phyloP scores from a whole-genome alignment of 2,888 invertebrate species.

The Micropterix aruncella region DNA sequence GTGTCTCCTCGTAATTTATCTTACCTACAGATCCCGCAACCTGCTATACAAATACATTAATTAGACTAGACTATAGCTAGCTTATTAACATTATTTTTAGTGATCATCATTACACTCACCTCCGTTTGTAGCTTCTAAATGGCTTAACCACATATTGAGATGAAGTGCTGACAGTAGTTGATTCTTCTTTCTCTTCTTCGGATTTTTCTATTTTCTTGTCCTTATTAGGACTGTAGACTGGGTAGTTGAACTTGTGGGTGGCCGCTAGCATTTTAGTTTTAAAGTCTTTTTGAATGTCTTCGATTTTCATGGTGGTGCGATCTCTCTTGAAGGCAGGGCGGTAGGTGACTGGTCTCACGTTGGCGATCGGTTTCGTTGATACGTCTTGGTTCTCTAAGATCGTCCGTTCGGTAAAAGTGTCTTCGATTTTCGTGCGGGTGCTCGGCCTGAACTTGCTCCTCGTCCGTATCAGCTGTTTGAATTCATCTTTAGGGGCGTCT shows the following conservation, averaged over 20 bases:
- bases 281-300: conserved; percentile 36
- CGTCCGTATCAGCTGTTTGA: neutral
- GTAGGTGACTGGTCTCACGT: conserved; percentile 26
- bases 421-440: conserved; percentile 2
- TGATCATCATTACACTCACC: conserved; percentile 3
- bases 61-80: no score
- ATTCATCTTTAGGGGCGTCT: neutral
- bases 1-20: no score
- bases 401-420: conserved; percentile 2
- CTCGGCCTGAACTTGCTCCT: neutral
- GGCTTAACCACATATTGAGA: conserved; percentile 15
- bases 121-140: neutral
- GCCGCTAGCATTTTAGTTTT: conserved; percentile 33
- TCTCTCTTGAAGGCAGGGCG: conserved; percentile 32
- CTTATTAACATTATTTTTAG: no score
- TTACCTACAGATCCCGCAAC: no score
- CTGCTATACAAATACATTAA: no score
- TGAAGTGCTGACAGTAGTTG: conserved; percentile 17
- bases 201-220: neutral
- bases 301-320: conserved; percentile 36
- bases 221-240: conserved; percentile 28
- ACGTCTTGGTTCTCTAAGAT: conserved; percentile 5
- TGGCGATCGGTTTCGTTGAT: neutral
- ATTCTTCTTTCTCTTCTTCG: conserved; percentile 11
- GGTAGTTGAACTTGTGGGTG: conserved; percentile 28